phyloP scores from a whole-genome alignment of 2,797 vertebrate genomes.

The Danio aesculapii region DNA sequence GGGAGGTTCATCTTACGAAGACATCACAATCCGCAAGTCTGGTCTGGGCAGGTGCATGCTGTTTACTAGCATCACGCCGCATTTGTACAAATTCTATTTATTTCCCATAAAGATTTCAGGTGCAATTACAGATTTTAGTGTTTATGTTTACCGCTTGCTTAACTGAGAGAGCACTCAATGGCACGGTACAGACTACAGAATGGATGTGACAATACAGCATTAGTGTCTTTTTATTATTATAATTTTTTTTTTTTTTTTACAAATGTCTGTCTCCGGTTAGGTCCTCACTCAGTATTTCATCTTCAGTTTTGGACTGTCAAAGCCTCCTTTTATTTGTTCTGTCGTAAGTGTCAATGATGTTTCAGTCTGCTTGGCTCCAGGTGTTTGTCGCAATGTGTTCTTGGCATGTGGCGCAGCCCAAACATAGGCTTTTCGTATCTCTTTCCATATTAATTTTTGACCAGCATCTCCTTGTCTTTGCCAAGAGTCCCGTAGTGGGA shows the following conservation, averaged over 20 bases:
- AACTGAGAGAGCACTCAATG: conserved; percentile 40
- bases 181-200: conserved; percentile 14
- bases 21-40: conserved; percentile 44
- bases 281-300: conserved; percentile 36
- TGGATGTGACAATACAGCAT: conserved; percentile 30
- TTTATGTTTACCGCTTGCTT: conserved; percentile 39
- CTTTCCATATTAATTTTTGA: conserved; percentile 43
- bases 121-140: conserved; percentile 55
- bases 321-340: conserved; percentile 17
- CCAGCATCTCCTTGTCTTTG: conserved; percentile 45
- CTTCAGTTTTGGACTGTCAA: conserved; percentile 12
- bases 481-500: conserved; percentile 44
- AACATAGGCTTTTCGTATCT: conserved; percentile 36
- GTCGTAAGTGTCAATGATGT: conserved; percentile 65
- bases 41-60: conserved; percentile 44
- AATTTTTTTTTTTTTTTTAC: no score
- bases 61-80: conserved; percentile 52
- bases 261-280: conserved; percentile 5
- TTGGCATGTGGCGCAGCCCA: conserved; percentile 58
- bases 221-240: neutral
- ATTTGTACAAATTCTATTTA: conserved; percentile 53
- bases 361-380: conserved; percentile 68
- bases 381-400: conserved; percentile 66
- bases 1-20: conserved; percentile 41
- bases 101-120: conserved; percentile 61